Evolutionary conservation across 2,888 invertebrate species (phyloP), one percentile per base, ranked within the genome.

Genomic region (Agonum fuliginosum): DNA sequence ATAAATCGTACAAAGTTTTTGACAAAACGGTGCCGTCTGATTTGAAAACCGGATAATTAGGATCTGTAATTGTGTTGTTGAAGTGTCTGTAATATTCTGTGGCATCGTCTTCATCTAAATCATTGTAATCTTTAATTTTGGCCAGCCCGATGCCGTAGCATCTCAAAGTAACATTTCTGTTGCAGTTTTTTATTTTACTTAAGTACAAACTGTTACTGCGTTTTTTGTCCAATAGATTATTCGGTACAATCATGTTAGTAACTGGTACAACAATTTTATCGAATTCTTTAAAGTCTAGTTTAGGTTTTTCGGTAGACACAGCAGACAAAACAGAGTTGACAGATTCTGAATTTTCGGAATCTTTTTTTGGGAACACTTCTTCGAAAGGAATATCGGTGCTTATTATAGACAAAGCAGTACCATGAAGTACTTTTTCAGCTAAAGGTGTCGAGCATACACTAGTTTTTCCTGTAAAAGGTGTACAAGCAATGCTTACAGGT

Each of bases 381-480:
- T 79, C 78, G 20, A 78, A 74, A 76, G 86, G 84, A 19, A 90
- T 90, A 0, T 91, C 90, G 83, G 91, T 90, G 79, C 91, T 91
- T 83, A 94, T 94, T 81, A 95, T 94, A 0, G 94, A 93, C 80
- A 94, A 88, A 43, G 93, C 91, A 78, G 91, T 93, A 6, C 90
- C 93, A 81, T 93, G 93, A 3, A 95, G 83, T 1, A 94, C 89
- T 84, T 94, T 93, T 84, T 95, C 94, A 0, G 93, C 91, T 90
- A 94, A 91, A 0, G 95, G 95, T 0, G 95, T 95, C 0, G 93
- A 93, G 80, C 93, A 94, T 0, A 94, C 91, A 79, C 93, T 94
- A 0, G 93, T 93, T 80, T 93, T 93, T 10, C 92, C 91, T 4
- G 91, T 90, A 81, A 91, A 92, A 1, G 89, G 88, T 5, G 87